Evolutionary conservation across 2,797 vertebrate species (phyloP).

Genomic region (Petrocephalus sullivani): DNA sequence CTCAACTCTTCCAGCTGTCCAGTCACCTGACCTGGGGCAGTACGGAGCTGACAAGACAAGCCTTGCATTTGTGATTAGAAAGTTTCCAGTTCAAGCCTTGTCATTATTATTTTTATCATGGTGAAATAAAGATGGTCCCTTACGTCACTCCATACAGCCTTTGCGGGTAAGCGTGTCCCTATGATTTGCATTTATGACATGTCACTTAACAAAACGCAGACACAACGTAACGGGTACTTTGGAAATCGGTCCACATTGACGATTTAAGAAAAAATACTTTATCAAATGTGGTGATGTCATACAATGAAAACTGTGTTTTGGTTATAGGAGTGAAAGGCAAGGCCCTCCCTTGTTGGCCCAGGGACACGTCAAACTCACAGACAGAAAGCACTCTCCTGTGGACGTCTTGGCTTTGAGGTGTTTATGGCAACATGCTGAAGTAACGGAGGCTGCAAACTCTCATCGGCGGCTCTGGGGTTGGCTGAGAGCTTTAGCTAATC

Average conservation of each 20-base stretch:
- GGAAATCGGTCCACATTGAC: background rate
- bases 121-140: background rate
- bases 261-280: background rate
- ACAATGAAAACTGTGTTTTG: background rate
- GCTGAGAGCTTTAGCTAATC: background rate
- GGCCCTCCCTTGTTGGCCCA: background rate
- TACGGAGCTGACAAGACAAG: background rate
- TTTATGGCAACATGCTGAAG: background rate
- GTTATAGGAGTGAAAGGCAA: background rate
- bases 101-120: background rate
- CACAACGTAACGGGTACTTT: background rate
- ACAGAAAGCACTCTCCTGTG: background rate
- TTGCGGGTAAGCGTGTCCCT: background rate
- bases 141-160: background rate
- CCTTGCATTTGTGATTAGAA: background rate
- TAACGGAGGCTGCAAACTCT: background rate
- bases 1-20: background rate
- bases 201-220: background rate
- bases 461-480: background rate
- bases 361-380: background rate
- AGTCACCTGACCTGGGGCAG: background rate
- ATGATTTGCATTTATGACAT: background rate
- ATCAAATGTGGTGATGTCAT: background rate
- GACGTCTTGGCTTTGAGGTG: background rate
- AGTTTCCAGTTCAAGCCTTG: background rate